These are phyloP conservation scores for Sapajus apella DNA, from an alignment of 2,113 vertebrate species.

Conservation along the genomic window DNA sequence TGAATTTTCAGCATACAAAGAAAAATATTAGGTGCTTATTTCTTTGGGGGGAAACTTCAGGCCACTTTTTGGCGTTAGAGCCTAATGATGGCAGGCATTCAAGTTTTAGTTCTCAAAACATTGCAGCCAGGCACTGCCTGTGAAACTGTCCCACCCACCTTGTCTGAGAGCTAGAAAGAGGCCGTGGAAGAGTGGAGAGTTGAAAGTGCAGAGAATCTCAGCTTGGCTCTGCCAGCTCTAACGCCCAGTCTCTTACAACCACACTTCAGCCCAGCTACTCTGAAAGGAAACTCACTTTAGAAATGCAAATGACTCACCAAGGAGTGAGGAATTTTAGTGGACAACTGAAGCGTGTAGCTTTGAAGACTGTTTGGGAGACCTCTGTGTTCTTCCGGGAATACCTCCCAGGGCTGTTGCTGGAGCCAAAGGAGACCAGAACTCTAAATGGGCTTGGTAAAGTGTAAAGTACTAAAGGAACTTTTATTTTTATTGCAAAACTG, in stretches of 20 bases:
- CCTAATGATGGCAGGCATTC: background rate
- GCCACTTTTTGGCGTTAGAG: background rate
- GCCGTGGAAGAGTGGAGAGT: rapidly evolving
- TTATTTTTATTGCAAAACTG: background rate
- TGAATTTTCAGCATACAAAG: background rate
- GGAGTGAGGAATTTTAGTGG: background rate
- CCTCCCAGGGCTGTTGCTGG: background rate
- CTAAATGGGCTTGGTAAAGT: background rate
- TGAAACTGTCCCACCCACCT: background rate
- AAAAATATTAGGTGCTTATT: background rate
- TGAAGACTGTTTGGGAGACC: background rate
- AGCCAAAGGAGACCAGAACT: background rate
- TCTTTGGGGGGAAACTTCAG: background rate
- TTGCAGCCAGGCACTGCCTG: background rate
- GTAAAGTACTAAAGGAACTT: background rate
- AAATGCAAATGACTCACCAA: background rate
- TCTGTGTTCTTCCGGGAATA: background rate
- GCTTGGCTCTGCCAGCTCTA: background rate
- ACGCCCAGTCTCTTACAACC: background rate
- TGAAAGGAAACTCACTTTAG: constrained; percentile 41
- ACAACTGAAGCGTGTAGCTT: background rate
- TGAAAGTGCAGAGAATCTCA: background rate
- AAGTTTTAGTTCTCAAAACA: background rate
- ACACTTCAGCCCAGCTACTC: background rate
- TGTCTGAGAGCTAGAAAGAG: background rate